A percentile compares a stretch with the other conserved stretches of the same genome.
phyloP scores from a whole-genome alignment of 2,797 vertebrate genomes.

The Columba guinea region DNA sequence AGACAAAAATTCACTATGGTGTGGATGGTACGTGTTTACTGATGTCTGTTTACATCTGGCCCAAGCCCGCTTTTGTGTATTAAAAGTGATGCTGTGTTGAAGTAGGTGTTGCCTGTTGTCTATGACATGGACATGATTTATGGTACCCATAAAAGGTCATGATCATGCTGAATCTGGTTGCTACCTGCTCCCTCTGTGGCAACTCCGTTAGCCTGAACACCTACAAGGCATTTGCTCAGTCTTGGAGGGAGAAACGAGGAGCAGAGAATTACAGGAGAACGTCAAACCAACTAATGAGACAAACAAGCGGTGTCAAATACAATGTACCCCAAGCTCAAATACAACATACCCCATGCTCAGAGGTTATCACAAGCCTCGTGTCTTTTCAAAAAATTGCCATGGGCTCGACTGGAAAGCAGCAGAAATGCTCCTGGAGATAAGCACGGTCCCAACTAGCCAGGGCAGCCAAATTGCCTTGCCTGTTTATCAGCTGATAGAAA shows the following conservation, averaged over 20 bases:
- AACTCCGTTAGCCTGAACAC: not conserved
- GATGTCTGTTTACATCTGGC: not conserved
- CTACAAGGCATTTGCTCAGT: not conserved
- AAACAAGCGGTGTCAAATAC: not conserved
- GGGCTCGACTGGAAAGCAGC: not conserved
- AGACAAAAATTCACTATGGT: not conserved
- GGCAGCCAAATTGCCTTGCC: not conserved
- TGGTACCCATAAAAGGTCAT: fast-evolving
- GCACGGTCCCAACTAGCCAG: fast-evolving
- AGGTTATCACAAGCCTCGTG: fast-evolving
- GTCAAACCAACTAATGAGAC: not conserved
- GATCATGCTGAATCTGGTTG: not conserved
- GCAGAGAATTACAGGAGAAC: not conserved
- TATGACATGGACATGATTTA: not conserved
- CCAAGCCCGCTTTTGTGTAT: not conserved
- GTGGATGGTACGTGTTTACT: not conserved
- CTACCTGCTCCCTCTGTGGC: not conserved
- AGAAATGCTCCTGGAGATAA: not conserved
- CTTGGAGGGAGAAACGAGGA: not conserved
- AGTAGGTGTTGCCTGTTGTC: not conserved
- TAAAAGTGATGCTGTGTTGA: not conserved
- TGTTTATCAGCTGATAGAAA: not conserved
- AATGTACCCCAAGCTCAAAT: not conserved
- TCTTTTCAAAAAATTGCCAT: not conserved
- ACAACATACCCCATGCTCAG: fast-evolving